A percentile compares a stretch with the other conserved stretches of the same genome.
phyloP scores from a whole-genome alignment of 2,113 vertebrate genomes.

The Felis chaus region DNA sequence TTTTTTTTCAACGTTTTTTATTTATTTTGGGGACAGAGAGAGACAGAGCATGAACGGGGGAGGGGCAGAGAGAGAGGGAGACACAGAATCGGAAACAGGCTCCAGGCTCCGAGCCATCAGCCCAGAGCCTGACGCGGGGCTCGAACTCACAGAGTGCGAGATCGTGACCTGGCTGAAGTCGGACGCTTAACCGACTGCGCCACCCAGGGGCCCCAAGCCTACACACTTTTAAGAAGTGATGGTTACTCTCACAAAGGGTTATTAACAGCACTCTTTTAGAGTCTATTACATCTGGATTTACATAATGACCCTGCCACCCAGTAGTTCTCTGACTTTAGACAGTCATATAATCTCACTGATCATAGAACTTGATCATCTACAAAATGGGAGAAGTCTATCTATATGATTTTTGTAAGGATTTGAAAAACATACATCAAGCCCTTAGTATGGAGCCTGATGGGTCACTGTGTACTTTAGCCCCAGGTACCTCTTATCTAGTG shows the following conservation, averaged over 20 bases:
- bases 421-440: not conserved
- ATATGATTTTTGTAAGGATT: not conserved
- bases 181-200: no score
- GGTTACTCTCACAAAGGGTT: not conserved
- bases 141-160: no score
- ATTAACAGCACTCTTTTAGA: not conserved
- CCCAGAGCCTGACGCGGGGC: no score
- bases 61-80: no score
- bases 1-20: no score
- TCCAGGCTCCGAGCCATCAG: no score
- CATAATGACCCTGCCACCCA: not conserved
- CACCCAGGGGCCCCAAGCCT: no score
- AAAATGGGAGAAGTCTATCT: not conserved
- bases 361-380: not conserved
- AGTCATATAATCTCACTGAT: not conserved
- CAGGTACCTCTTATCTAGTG: not conserved
- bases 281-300: not conserved
- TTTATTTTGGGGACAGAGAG: no score
- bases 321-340: not conserved
- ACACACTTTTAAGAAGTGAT: not conserved
- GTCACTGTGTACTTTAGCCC: not conserved
- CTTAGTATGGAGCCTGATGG: not conserved
- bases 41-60: no score
- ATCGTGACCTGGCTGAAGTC: no score
- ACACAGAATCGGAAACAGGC: no score